phyloP scores from a whole-genome alignment of 2,797 vertebrate genomes.

The Mus minutoides region DNA sequence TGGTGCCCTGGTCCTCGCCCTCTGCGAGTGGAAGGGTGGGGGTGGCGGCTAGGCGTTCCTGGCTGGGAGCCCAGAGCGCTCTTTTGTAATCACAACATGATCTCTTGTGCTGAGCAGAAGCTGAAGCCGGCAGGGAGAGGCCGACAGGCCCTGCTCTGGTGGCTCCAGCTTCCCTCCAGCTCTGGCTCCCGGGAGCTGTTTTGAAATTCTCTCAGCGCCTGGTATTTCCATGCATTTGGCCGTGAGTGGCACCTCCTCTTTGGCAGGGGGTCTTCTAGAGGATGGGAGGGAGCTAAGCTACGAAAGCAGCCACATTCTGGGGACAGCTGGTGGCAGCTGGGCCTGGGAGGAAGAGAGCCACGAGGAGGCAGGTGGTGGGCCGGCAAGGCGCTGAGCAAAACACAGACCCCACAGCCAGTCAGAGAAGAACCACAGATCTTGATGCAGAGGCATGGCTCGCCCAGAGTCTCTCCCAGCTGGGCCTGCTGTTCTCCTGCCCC shows the following conservation, averaged over 20 bases:
- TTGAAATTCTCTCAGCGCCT: conserved; percentile 89
- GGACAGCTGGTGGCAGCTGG: conserved; percentile 71
- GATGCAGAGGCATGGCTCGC: neutral
- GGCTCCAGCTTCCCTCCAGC: conserved; percentile 90
- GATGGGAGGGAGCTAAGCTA: neutral
- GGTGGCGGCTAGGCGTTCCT: conserved; percentile 86
- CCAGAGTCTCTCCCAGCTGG: neutral
- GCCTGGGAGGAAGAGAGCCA: conserved; percentile 55
- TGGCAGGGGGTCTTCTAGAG: conserved; percentile 70
- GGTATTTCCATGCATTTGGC: conserved; percentile 91
- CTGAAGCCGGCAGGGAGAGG: conserved; percentile 88
- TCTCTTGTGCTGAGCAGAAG: conserved; percentile 93
- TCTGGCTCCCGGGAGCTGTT: conserved; percentile 91
- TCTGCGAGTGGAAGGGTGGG: conserved; percentile 77
- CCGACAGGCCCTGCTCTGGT: conserved; percentile 84
- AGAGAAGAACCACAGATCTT: neutral
- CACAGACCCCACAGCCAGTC: neutral
- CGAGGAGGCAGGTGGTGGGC: neutral
- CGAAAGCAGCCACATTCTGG: conserved; percentile 34
- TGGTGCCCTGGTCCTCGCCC: conserved; percentile 65
- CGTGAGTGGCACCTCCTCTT: conserved; percentile 92
- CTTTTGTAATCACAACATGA: conserved; percentile 99
- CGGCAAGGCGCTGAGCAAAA: neutral
- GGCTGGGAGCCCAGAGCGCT: conserved; percentile 94
- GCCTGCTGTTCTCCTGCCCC: neutral